These are phyloP conservation scores for Huso huso DNA, from an alignment of 2,797 vertebrate genomes.

Conservation along the genomic window DNA sequence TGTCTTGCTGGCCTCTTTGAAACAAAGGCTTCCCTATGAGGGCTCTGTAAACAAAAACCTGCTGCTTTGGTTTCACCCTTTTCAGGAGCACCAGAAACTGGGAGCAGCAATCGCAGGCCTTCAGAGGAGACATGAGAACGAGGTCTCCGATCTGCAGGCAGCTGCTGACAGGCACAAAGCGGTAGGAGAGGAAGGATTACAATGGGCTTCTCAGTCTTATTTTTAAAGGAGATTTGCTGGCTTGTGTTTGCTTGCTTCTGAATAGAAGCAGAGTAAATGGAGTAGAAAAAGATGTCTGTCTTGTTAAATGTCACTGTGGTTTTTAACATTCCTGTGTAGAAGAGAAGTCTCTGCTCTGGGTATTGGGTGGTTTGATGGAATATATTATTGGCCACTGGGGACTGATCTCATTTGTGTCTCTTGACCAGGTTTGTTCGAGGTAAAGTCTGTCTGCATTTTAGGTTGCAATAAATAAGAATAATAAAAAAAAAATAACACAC, in stretches of 20 bases:
- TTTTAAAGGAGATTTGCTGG: neutral
- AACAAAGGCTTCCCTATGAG: conserved; percentile 1
- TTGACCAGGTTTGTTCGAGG: too few species aligned
- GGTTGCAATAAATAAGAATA: too few species aligned
- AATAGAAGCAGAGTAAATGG: neutral
- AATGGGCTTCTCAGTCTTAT: neutral
- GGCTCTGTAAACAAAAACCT: conserved; percentile 9
- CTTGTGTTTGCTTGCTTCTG: too few species aligned
- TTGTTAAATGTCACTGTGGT: neutral
- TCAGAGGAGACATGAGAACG: conserved; percentile 51
- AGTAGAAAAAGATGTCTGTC: neutral
- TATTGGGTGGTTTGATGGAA: too few species aligned
- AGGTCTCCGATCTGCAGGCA: conserved; percentile 50
- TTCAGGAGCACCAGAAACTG: conserved; percentile 50
- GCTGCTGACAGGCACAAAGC: conserved; percentile 47
- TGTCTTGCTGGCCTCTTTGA: too few species aligned
- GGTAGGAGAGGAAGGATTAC: conserved; percentile 31
- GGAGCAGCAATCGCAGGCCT: conserved; percentile 40
- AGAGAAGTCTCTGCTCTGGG: too few species aligned
- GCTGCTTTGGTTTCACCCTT: conserved; percentile 40
- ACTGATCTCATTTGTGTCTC: too few species aligned
- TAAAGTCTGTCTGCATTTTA: too few species aligned
- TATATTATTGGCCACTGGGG: too few species aligned
- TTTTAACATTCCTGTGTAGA: neutral
- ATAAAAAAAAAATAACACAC: too few species aligned